Base-by-base conservation (phyloP, 2,888 invertebrate species). In the Pristionchus fissidentatus region DNA sequence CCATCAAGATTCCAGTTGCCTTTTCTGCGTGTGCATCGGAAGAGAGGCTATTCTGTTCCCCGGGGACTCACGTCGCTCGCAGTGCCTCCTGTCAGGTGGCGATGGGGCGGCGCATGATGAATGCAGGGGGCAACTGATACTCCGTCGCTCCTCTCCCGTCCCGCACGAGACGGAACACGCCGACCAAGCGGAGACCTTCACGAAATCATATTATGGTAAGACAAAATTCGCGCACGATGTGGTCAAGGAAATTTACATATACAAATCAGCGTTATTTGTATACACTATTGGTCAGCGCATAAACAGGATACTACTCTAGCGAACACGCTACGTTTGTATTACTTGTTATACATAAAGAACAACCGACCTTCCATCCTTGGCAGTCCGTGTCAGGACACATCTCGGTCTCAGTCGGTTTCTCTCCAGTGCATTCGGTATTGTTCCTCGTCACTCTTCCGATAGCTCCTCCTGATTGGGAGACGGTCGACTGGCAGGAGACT, bases 11-110 rank as follows among this genome's bases (percentile, higher is more conserved):
- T n/a, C n/a, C n/a, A n/a, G n/a, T n/a, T n/a, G n/a, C n/a, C n/a
- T n/a, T n/a, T n/a, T n/a, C n/a, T n/a, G n/a, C n/a, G n/a, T n/a
- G n/a, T n/a, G n/a, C n/a, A n/a, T n/a, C n/a, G n/a, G n/a, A n/a
- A n/a, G n/a, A n/a, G n/a, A n/a, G n/a, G n/a, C n/a, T n/a, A n/a
- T n/a, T n/a, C n/a, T n/a, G n/a, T n/a, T n/a, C 96, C 95, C 92
- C 96, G 96, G n/a, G 97, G 96, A 96, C 95, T 97, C 96, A 86
- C 96, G 95, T 93, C 97, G 97, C 92, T 97, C 96, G 93, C 98
- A 98, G n/a, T n/a, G n/a, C 77, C 93, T 93, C 29, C 38, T 66
- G 22, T n/a, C 46, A 2, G 75, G 19, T 38, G 35, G 2, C n/a
- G 66, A 3, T n/a, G 82, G 5, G 26, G 46, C 1, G 29, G 81